Percentiles rank a stretch among this genome's conserved stretches.
These are phyloP conservation scores for Ptilonorhynchus violaceus DNA, from an alignment of 2,113 vertebrate genomes.

Conservation along the genomic window DNA sequence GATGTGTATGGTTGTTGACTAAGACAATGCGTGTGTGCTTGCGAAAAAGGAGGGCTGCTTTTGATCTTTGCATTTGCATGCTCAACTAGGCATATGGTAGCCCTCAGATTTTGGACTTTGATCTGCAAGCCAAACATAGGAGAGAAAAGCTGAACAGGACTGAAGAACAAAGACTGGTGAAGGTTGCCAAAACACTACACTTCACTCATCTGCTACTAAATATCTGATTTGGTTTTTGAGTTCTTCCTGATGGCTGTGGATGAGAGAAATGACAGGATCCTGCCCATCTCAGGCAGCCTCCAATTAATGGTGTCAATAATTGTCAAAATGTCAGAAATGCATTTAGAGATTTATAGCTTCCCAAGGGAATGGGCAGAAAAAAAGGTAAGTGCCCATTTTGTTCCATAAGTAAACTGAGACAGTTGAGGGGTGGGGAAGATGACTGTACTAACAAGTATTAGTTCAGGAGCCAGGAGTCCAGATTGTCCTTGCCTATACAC, in stretches of 20 bases:
- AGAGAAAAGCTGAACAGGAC: not conserved
- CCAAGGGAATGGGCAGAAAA: not conserved
- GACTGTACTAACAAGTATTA: not conserved
- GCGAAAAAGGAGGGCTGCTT: not conserved
- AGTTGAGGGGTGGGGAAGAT: not conserved
- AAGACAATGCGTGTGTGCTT: rapidly evolving
- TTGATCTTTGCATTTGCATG: not conserved
- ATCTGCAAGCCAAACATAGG: not conserved
- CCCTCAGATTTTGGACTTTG: not conserved
- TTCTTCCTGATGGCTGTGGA: not conserved
- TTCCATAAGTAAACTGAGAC: not conserved
- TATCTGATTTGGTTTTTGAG: not conserved
- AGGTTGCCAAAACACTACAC: constrained; percentile 12
- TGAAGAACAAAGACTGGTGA: not conserved
- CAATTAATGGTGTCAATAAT: not conserved
- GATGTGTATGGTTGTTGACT: not conserved
- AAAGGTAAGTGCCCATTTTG: not conserved
- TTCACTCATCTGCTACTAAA: not conserved
- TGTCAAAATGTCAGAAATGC: not conserved
- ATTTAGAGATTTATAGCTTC: not conserved
- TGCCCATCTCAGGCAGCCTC: not conserved
- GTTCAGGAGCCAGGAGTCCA: not conserved
- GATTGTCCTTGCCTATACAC: not conserved
- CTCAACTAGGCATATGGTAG: not conserved
- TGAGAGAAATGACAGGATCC: not conserved